Evolutionary conservation across 1,140 invertebrate genomes (phyloP).

Genomic region (Pentalonia nigronervosa): DNA sequence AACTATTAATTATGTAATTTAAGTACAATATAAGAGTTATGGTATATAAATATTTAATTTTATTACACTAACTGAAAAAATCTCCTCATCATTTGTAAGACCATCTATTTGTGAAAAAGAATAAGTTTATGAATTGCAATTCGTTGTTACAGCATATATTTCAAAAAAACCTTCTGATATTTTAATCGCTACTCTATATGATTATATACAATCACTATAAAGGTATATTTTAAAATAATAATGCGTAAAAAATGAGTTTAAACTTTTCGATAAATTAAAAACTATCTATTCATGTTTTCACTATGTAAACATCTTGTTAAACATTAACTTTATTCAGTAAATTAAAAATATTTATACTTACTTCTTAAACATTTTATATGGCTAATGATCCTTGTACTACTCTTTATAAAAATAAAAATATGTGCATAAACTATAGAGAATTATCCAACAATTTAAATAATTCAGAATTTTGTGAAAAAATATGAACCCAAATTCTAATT

Average conservation of each 20-base stretch:
- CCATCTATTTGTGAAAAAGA: too few species aligned
- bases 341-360: neutral
- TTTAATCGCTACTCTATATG: too few species aligned
- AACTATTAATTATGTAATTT: too few species aligned
- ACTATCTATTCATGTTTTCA: neutral
- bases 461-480: neutral
- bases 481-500: neutral
- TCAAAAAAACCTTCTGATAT: too few species aligned
- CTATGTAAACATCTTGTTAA: too few species aligned
- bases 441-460: neutral
- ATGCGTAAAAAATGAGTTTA: neutral
- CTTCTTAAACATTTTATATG: constrained; percentile 44
- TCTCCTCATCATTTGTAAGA: too few species aligned
- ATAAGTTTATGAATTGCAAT: too few species aligned
- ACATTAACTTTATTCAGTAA: neutral
- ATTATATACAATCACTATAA: too few species aligned
- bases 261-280: neutral
- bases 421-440: neutral
- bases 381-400: neutral
- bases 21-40: too few species aligned
- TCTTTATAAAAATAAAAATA: neutral
- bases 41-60: too few species aligned
- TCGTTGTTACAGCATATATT: too few species aligned
- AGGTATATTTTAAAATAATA: neutral
- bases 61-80: too few species aligned